These are phyloP conservation scores for Spilogale gracilis DNA, from an alignment of 2,113 vertebrate genomes.

Conservation along the genomic window DNA sequence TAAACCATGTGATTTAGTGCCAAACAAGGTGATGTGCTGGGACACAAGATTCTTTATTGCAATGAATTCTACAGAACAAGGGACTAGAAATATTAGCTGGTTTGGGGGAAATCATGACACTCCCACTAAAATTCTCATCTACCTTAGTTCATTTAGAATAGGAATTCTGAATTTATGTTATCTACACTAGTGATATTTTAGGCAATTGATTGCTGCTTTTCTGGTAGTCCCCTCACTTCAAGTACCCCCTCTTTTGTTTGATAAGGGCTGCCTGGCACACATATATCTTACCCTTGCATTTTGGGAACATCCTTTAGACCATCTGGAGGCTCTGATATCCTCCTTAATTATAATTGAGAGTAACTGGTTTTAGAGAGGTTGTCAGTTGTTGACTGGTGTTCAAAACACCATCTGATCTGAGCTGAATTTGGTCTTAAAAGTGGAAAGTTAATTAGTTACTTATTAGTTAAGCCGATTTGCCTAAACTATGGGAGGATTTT, in stretches of 20 bases:
- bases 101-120: neutral
- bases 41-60: neutral
- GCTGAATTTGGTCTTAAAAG: constrained; percentile 29
- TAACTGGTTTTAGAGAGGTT: constrained; percentile 59
- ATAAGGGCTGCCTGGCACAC: neutral
- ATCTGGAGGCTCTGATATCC: constrained; percentile 25
- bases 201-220: neutral
- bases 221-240: neutral
- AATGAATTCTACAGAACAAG: neutral
- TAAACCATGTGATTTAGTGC: constrained; percentile 74
- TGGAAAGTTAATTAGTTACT: constrained; percentile 59
- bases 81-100: neutral
- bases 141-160: neutral
- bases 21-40: constrained; percentile 70
- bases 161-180: neutral
- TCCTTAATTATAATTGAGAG: constrained; percentile 1
- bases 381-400: constrained; percentile 55
- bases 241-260: neutral
- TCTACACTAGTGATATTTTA: neutral
- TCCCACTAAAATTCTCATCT: neutral
- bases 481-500: constrained; percentile 13
- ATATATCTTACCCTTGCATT: neutral
- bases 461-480: neutral
- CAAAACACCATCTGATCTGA: constrained; percentile 33
- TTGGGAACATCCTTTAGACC: neutral